These are phyloP conservation scores for Cynoglossus semilaevis DNA, from an alignment of 2,113 vertebrate species.

Conservation along the genomic window DNA sequence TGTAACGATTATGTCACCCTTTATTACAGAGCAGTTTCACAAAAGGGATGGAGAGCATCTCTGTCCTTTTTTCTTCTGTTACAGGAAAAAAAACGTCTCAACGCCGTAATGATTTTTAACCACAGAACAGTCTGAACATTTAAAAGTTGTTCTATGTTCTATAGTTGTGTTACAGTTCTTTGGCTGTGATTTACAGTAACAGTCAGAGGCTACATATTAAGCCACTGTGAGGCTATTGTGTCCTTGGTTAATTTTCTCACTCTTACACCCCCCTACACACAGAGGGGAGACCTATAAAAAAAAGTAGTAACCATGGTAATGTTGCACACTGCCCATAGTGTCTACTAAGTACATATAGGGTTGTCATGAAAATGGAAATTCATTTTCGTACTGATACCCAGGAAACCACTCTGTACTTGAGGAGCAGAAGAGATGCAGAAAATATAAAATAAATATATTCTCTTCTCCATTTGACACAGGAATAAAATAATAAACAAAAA, in stretches of 20 bases:
- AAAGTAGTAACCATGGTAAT: slow-evolving; percentile 62
- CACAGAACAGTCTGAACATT: too few species aligned
- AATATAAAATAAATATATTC: too few species aligned
- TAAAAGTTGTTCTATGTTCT: too few species aligned
- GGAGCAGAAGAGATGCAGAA: too few species aligned
- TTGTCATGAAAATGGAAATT: too few species aligned
- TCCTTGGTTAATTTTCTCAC: slow-evolving; percentile 21
- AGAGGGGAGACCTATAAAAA: slow-evolving; percentile 25
- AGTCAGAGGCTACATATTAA: not conserved
- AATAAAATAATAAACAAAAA: too few species aligned
- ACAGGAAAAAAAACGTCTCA: not conserved
- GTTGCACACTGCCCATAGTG: slow-evolving; percentile 22
- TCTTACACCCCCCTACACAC: slow-evolving; percentile 25
- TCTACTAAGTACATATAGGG: slow-evolving; percentile 16
- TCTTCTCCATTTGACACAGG: too few species aligned
- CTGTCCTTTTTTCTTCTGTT: not conserved
- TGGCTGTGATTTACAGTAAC: not conserved
- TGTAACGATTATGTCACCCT: slow-evolving; percentile 5
- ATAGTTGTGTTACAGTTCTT: too few species aligned
- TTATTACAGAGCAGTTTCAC: slow-evolving; percentile 1
- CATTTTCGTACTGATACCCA: too few species aligned
- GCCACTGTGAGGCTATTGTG: not conserved
- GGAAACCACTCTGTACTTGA: too few species aligned
- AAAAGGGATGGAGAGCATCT: not conserved
- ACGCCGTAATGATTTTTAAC: too few species aligned